Evolutionary conservation across 2,113 vertebrate genomes (phyloP).

Genomic region (Chaetodon auriga): DNA sequence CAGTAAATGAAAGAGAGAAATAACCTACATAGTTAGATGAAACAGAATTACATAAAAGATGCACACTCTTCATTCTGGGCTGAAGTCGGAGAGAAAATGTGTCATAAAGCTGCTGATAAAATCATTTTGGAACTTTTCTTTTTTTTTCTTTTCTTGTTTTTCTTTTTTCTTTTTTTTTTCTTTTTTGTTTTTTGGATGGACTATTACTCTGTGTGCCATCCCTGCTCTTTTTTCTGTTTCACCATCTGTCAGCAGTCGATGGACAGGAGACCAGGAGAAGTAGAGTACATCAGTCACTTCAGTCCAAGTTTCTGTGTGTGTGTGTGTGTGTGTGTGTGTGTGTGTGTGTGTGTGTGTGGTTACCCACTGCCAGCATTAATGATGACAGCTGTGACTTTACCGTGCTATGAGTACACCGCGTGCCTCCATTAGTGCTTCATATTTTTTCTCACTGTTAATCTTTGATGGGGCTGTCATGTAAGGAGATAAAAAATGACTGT

Average conservation of each 20-base stretch:
- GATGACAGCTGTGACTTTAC: conserved; percentile 45
- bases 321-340: conserved; percentile 5
- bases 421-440: conserved; percentile 65
- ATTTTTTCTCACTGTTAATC: conserved; percentile 69
- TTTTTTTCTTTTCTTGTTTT: neutral
- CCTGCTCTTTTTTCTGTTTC: neutral
- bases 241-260: conserved; percentile 28
- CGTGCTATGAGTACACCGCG: conserved; percentile 16
- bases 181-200: neutral
- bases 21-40: conserved; percentile 23
- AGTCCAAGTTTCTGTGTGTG: neutral
- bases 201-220: neutral
- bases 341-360: conserved; percentile 12
- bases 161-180: neutral
- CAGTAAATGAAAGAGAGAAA: conserved; percentile 40
- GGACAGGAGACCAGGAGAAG: conserved; percentile 2
- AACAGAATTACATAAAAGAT: conserved; percentile 37
- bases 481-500: conserved; percentile 62
- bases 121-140: neutral
- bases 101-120: neutral
- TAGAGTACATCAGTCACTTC: conserved; percentile 21
- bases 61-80: conserved; percentile 11
- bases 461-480: conserved; percentile 71
- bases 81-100: neutral
- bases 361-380: conserved; percentile 26